Evolutionary conservation across 2,113 vertebrate species (phyloP), one percentile per base, ranked within the genome.

Genomic region (Ursus arctos): DNA sequence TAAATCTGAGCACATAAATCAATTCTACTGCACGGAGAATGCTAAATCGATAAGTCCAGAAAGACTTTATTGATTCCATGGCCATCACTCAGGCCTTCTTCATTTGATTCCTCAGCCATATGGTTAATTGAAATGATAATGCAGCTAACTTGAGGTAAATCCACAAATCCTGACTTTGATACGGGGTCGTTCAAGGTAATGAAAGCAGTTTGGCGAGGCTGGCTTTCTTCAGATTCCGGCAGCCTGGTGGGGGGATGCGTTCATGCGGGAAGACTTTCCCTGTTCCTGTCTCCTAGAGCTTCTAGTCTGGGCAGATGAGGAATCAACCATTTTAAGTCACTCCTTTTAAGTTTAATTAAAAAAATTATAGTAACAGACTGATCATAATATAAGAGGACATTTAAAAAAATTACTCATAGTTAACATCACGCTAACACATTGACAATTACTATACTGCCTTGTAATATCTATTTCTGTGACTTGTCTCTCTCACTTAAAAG

Each of bases 71-170:
- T 99, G 99, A 99, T 99, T 98, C 98, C 72, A 79, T 88, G 98
- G 98, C 98, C 91, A 98, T 99, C 99, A 98, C 97, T 99, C 99
- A 98, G 98, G 97, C 93, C 95, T 98, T 99, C 98, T 98, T 99
- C 99, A 98, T 99, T 99, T 99, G 98, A 99, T 99, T 99, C 99
- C 98, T 99, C 63, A 96, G 98, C 98, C 99, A 99, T 99, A 99
- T 99, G 98, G 99, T 99, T 99, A 99, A 99, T 99, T 99, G 99
- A 98, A 99, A 98, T 98, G 98, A 99, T 99, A 98, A 98, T 98
- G 98, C 97, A 97, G 98, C 98, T 98, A 98, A 98, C 98, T 98
- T 98, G 89, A 97, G 96, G 98, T 98, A 97, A 97, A 95, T 86
- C 95, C 84, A 36, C 47, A 88, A 97, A 95, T 95, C 97, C 95